These are phyloP conservation scores for Anisognathus igniventris DNA, from an alignment of 2,797 vertebrate genomes.

Conservation along the genomic window DNA sequence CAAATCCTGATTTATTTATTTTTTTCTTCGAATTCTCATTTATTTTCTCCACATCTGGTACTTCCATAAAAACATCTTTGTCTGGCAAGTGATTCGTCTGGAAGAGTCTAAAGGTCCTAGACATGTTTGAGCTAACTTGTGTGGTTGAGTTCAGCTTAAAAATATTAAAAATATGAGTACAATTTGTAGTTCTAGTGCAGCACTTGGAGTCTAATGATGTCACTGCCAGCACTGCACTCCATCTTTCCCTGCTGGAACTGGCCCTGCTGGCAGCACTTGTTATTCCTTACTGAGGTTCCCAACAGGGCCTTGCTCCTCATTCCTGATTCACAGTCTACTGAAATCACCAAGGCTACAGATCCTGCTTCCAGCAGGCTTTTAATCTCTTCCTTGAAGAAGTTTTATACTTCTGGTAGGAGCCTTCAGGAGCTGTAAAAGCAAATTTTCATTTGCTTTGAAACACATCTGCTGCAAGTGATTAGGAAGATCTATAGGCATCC, in stretches of 20 bases:
- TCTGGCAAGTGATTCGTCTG: neutral
- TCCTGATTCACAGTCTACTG: neutral
- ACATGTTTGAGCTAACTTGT: conserved; percentile 1
- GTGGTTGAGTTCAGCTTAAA: neutral
- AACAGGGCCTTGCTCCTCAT: neutral
- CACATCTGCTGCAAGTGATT: neutral
- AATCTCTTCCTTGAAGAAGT: neutral
- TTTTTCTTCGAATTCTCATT: neutral
- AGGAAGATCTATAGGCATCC: neutral
- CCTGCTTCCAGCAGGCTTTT: neutral
- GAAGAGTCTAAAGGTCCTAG: neutral
- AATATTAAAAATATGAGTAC: conserved; percentile 11
- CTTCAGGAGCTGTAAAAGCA: neutral
- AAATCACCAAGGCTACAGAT: neutral
- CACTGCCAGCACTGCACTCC: neutral
- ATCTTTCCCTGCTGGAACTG: neutral
- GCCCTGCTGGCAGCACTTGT: neutral
- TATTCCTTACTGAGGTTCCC: neutral
- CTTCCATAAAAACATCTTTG: conserved; percentile 16
- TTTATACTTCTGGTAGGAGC: neutral
- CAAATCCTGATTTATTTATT: neutral
- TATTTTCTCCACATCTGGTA: conserved; percentile 37
- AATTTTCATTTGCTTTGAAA: neutral
- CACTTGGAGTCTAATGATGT: neutral
- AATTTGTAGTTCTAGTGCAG: neutral